Evolutionary conservation across 2,888 invertebrate species (phyloP).

Genomic region (Erpobdella octoculata): DNA sequence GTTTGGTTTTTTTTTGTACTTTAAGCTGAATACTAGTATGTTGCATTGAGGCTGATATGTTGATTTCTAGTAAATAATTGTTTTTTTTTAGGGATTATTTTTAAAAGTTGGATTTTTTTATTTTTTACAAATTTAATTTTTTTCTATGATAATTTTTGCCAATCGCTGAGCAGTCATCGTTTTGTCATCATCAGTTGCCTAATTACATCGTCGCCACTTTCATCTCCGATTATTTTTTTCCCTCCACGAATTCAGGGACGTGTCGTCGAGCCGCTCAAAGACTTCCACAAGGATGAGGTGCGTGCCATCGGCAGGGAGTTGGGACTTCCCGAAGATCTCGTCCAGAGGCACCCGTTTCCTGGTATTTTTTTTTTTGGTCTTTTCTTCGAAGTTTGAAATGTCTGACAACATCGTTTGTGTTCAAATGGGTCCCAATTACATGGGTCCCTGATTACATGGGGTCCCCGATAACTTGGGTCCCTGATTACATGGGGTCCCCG

Average conservation of each 20-base stretch:
- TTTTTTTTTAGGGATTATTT: background rate
- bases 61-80: background rate
- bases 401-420: too few species aligned
- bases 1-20: background rate
- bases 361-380: conserved; percentile 52
- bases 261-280: conserved; percentile 92
- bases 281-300: conserved; percentile 98
- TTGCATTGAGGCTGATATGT: background rate
- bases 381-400: too few species aligned
- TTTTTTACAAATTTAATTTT: background rate
- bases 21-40: background rate
- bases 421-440: too few species aligned
- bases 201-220: background rate
- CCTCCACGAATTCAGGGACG: conserved; percentile 58
- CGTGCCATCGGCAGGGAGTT: conserved; percentile 79
- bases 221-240: too few species aligned
- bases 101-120: background rate
- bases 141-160: too few species aligned
- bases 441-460: too few species aligned
- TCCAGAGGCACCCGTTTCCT: conserved; percentile 94
- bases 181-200: background rate
- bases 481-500: too few species aligned
- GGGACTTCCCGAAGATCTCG: conserved; percentile 75
- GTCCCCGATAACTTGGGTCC: too few species aligned
- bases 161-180: too few species aligned